phyloP scores from a whole-genome alignment of 1,140 invertebrate genomes.

The Luehdorfia chinensis region DNA sequence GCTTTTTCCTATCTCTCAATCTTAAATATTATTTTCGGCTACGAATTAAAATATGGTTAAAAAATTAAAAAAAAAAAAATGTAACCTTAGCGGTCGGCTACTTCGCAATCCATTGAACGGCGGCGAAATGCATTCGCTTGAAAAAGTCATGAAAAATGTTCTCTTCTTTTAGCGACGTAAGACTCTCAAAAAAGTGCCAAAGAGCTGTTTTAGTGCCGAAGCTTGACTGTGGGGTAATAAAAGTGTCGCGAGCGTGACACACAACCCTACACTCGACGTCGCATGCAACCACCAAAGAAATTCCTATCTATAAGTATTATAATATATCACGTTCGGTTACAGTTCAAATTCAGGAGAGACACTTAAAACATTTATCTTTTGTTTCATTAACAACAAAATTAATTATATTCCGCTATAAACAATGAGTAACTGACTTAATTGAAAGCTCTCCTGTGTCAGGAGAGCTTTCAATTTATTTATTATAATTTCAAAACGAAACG shows the following conservation, averaged over 20 bases:
- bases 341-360: neutral
- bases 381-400: neutral
- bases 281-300: slow-evolving; percentile 3
- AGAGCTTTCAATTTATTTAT: slow-evolving; percentile 10
- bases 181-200: slow-evolving; percentile 47
- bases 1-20: slow-evolving; percentile 37
- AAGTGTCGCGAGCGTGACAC: slow-evolving; percentile 27
- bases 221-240: slow-evolving; percentile 29
- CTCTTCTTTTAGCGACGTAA: slow-evolving; percentile 41
- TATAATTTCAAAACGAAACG: slow-evolving; percentile 1
- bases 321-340: neutral
- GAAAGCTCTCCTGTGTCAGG: slow-evolving; percentile 1
- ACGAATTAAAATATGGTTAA: slow-evolving; percentile 32
- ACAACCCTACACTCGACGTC: slow-evolving; percentile 3
- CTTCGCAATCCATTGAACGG: slow-evolving; percentile 46
- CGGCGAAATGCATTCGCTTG: slow-evolving; percentile 47
- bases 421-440: slow-evolving; percentile 5
- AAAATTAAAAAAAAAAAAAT: slow-evolving; percentile 35
- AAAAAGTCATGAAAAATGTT: slow-evolving; percentile 54
- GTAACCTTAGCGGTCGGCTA: slow-evolving; percentile 40
- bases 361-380: neutral
- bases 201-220: slow-evolving; percentile 28
- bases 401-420: slow-evolving; percentile 15
- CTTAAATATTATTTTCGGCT: slow-evolving; percentile 26
- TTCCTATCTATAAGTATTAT: slow-evolving; percentile 4